Base-by-base conservation (phyloP, 2,888 invertebrate species). In the Melitaea athalia region DNA sequence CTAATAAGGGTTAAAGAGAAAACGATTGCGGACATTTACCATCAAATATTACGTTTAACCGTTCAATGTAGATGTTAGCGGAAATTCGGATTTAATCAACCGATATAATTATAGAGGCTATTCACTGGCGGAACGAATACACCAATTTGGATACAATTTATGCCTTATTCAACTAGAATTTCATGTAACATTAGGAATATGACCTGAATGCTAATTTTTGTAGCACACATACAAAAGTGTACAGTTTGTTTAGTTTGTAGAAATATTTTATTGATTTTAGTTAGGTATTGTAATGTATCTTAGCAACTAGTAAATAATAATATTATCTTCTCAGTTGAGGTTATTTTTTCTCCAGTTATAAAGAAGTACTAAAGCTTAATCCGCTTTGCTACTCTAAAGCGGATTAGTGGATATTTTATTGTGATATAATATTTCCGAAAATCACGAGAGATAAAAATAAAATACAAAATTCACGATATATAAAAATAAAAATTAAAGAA, bases 71-170 rank as follows among this genome's bases (percentile, higher is more conserved):
- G 65, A 66, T 55, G 64, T 50, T 64, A 62, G 60, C 52, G 64
- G 67, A 64, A 52, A 67, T 70, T 67, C 47, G 62, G 64, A 64
- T 67, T 67, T 67, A 70, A 67, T 70, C 67, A 67, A 64, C 61
- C 62, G 38, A 67, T 59, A 52, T 67, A n/a, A n/a, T n/a, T n/a
- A 64, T 70, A 52, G 64, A 24, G 55, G 38, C 61, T 57, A 70
- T 70, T 70, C 67, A 64, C 62, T 57, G 52, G 24, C 66, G 49
- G 55, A 62, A 67, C 62, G 17, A 62, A 64, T 59, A 57, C 24
- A 53, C 53, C 12, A 49, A 63, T 66, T 69, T 38, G 24, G 24
- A n/a, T 33, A 53, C 53, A 66, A 63, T 66, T 69, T 63, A 53
- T 47, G 53, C 45, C 53, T 66, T 42, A 64, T 59, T 64, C n/a